Evolutionary conservation across 1,140 invertebrate species (phyloP).

Genomic region (Trichomalopsis sarcophagae): DNA sequence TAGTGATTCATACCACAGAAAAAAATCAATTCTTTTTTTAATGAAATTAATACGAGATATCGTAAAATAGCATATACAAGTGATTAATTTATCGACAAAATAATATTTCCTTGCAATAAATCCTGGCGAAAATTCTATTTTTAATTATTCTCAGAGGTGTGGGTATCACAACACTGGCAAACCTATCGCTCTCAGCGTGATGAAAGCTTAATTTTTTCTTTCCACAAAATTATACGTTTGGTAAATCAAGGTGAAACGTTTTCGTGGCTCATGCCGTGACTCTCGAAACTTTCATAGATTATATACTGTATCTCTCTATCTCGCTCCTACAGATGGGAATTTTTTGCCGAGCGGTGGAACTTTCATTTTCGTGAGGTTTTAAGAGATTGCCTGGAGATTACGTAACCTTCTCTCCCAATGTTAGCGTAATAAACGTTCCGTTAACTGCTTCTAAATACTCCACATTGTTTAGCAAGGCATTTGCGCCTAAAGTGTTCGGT

Average conservation of each 20-base stretch:
- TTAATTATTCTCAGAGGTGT: background rate
- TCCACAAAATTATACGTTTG: background rate
- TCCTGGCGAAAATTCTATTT: background rate
- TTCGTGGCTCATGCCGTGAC: background rate
- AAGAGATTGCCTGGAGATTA: conserved; percentile 1
- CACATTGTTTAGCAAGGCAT: background rate
- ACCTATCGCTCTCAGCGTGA: background rate
- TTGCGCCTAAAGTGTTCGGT: background rate
- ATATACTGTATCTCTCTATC: background rate
- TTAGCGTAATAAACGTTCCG: conserved; percentile 3
- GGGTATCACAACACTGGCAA: background rate
- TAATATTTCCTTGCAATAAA: background rate
- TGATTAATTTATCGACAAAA: background rate
- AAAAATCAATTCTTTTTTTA: background rate
- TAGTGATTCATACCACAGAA: background rate
- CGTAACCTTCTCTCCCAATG: background rate
- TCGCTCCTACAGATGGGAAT: background rate
- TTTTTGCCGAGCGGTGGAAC: background rate
- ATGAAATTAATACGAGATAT: background rate
- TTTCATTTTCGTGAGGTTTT: conserved; percentile 31
- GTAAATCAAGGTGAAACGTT: conserved; percentile 6
- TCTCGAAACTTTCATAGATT: conserved; percentile 14
- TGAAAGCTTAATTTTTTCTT: background rate
- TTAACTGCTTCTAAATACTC: conserved; percentile 10
- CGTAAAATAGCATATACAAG: background rate